These are phyloP conservation scores for Galerucella pusilla DNA, from an alignment of 2,888 invertebrate genomes.

Conservation along the genomic window DNA sequence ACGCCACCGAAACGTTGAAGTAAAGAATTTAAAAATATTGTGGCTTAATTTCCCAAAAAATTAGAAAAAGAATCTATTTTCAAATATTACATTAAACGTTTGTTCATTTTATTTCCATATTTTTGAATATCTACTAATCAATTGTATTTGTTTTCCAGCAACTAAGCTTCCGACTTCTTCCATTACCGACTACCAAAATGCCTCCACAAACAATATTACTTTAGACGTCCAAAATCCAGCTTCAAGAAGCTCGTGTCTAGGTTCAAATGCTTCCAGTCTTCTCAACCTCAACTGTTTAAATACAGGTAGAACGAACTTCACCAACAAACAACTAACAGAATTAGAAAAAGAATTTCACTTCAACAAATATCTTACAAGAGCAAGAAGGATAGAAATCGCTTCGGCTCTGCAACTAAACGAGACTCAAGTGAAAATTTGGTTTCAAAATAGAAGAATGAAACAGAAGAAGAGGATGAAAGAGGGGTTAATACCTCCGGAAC, in stretches of 20 bases:
- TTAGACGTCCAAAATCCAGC: conserved; percentile 69
- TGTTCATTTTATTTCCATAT: not conserved
- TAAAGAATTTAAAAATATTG: too few species aligned
- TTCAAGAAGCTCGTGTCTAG: conserved; percentile 62
- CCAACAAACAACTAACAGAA: conserved; percentile 98
- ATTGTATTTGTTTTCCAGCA: conserved; percentile 66
- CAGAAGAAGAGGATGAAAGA: conserved; percentile 98
- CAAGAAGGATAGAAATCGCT: conserved; percentile 97
- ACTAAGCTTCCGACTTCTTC: conserved; percentile 71
- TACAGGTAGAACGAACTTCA: conserved; percentile 97
- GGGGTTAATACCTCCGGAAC: conserved; percentile 75
- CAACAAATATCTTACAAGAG: conserved; percentile 97
- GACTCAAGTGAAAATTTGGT: conserved; percentile 98
- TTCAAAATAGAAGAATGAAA: conserved; percentile 98
- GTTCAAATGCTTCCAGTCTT: conserved; percentile 63
- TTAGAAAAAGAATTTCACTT: conserved; percentile 99
- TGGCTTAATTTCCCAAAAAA: too few species aligned
- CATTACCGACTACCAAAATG: conserved; percentile 55
- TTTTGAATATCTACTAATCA: not conserved
- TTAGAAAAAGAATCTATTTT: too few species aligned
- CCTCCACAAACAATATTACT: conserved; percentile 53
- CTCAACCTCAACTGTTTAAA: conserved; percentile 69
- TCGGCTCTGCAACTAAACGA: conserved; percentile 96
- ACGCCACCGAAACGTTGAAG: too few species aligned
- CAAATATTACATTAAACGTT: too few species aligned